Evolutionary conservation across 2,888 invertebrate genomes (phyloP), one percentile per base, ranked within the genome.

Genomic region (Nipponacmea schrenckii): DNA sequence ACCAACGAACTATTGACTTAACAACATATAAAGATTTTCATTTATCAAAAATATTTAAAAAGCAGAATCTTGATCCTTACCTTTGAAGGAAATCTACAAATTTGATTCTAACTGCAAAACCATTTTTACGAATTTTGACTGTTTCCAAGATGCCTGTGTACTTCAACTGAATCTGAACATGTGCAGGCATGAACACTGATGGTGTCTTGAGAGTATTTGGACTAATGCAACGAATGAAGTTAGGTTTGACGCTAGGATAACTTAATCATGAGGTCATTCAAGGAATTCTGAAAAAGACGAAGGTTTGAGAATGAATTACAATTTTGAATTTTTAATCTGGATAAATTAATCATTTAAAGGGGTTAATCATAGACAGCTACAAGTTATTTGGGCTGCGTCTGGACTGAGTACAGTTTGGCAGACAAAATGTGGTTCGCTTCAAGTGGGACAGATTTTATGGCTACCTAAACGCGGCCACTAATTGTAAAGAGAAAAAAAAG

Each of bases 181-280:
- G 80, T 12, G 84, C 78, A 3, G 80, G 72, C 10, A 80, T 78
- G 72, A 85, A 85, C 26, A 71, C 62, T 65, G 82, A 69, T 24
- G 86, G 74, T 7, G 67, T 48, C 68, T 82, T 84, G 5, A 75
- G 73, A 3, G 79, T 77, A 77, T 87, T 87, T 1, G 88, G 86
- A 74, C 85, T 86, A 31, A 88, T 78, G 77, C 88, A 88, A 31
- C 84, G 76, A 7, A 87, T 79, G 68, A 87, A 86, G 69, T 86
- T 85, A 20, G 39, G 86, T 84, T 12, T 77, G 73, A 14, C 82
- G 76, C 10, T 74, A 70, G 56, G 81, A 80, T 64, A 87, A 77
- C 66, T 84, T 84, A 2, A 74, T 69, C 75, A 85, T 80, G 24
- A 87, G 77, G 17, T 85, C 85, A 56, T 77, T 75, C 62, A 87